Evolutionary conservation across 2,113 vertebrate genomes (phyloP).

Genomic region (Numenius arquata): DNA sequence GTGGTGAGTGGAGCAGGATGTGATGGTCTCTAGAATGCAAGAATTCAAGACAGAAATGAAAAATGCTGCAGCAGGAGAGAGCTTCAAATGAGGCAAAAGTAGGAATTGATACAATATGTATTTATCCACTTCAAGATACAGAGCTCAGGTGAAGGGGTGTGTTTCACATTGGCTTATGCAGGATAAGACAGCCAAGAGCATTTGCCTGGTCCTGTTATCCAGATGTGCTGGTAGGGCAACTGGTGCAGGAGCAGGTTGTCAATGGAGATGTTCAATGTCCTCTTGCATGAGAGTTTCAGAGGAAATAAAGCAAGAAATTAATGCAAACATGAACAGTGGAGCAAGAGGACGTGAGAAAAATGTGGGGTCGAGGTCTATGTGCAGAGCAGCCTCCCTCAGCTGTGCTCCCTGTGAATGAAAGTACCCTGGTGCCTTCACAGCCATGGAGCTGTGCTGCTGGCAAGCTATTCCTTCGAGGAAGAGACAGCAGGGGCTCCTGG

Average conservation of each 20-base stretch:
- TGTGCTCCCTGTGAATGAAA: neutral
- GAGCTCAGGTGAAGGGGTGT: neutral
- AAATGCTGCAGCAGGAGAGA: neutral
- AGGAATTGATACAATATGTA: neutral
- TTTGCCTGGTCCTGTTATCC: neutral
- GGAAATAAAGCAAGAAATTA: neutral
- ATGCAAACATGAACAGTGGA: neutral
- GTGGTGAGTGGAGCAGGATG: neutral
- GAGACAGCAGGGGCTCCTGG: neutral
- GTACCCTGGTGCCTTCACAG: neutral
- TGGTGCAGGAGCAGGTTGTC: neutral
- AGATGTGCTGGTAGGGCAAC: neutral
- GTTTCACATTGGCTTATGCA: neutral
- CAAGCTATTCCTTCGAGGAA: neutral
- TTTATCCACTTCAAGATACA: neutral
- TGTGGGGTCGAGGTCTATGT: neutral
- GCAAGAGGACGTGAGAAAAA: neutral
- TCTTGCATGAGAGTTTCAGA: neutral
- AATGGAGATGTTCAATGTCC: neutral
- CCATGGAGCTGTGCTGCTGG: accelerated
- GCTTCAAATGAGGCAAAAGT: neutral
- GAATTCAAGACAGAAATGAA: neutral
- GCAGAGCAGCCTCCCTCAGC: neutral
- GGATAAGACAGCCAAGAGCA: neutral
- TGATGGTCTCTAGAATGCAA: neutral